Evolutionary conservation across 2,113 vertebrate genomes (phyloP).

Genomic region (Cephalopholis sonnerati): DNA sequence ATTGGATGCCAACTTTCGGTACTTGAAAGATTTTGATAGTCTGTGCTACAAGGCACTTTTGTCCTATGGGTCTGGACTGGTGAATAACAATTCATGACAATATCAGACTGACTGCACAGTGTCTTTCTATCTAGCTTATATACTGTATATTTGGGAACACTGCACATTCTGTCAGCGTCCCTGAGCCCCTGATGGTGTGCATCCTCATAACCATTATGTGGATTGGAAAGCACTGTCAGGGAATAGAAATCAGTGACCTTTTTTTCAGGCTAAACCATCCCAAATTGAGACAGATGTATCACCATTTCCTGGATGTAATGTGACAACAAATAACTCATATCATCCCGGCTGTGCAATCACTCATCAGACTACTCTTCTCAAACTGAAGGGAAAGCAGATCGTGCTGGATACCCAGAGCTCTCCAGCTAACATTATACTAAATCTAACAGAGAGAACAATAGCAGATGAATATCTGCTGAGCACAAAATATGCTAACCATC

Average conservation of each 20-base stretch:
- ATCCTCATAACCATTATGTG: neutral
- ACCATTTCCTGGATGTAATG: conserved; percentile 8
- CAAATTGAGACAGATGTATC: neutral
- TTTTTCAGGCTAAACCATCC: neutral
- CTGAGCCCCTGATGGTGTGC: neutral
- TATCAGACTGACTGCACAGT: neutral
- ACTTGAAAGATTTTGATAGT: neutral
- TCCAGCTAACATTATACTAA: neutral
- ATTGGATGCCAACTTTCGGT: neutral
- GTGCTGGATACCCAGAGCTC: conserved; percentile 1
- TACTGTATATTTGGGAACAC: neutral
- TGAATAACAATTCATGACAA: neutral
- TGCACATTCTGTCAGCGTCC: neutral
- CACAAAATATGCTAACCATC: conserved; percentile 31
- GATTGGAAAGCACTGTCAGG: neutral
- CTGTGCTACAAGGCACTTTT: conserved; percentile 3
- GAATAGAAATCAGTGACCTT: neutral
- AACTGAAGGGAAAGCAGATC: neutral
- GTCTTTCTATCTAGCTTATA: conserved; percentile 1
- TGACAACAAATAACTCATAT: conserved; percentile 1
- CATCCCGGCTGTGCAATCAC: neutral
- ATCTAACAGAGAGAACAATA: conserved; percentile 20
- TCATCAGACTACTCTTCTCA: neutral
- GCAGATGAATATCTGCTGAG: conserved; percentile 35
- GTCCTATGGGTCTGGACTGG: neutral